Percentiles rank a stretch among this genome's conserved stretches.
Conservation (phyloP, 2,113 vertebrate genomes). For the Mugil cephalus region DNA sequence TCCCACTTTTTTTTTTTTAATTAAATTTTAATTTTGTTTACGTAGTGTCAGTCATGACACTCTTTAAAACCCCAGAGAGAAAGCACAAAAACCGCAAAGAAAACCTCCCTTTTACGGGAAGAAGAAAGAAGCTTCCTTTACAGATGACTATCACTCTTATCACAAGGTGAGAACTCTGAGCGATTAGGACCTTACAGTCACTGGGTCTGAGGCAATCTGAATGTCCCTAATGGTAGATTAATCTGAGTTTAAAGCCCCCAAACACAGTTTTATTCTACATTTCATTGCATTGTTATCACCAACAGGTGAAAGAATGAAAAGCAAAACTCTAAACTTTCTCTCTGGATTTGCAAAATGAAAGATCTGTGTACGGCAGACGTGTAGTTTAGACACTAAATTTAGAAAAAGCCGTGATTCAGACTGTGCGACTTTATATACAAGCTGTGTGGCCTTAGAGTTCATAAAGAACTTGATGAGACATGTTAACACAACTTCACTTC, state of each 20-base stretch:
- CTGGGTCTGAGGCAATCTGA: no score
- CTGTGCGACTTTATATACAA: not conserved
- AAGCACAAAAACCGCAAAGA: no score
- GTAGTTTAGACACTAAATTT: slow-evolving; percentile 16
- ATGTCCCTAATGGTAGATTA: no score
- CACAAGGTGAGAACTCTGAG: no score
- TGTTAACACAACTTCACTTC: slow-evolving; percentile 6
- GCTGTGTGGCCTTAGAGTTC: not conserved
- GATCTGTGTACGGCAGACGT: not conserved
- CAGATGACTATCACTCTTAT: no score
- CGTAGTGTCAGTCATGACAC: no score
- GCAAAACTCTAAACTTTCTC: not conserved
- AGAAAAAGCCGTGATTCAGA: not conserved
- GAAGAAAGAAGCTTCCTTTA: no score
- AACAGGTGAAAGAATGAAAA: not conserved
- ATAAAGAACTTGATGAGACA: not conserved
- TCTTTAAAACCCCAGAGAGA: no score
- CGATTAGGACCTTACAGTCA: no score
- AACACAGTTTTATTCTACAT: not conserved
- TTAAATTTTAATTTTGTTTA: no score
- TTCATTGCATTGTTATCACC: not conserved
- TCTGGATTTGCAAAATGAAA: not conserved
- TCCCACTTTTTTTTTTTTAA: no score
- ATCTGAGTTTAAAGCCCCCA: not conserved
- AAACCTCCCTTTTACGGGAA: no score